Percentiles rank a stretch among this genome's conserved stretches.
Conservation (phyloP, 2,113 vertebrate genomes). For the Ellobius talpinus region DNA sequence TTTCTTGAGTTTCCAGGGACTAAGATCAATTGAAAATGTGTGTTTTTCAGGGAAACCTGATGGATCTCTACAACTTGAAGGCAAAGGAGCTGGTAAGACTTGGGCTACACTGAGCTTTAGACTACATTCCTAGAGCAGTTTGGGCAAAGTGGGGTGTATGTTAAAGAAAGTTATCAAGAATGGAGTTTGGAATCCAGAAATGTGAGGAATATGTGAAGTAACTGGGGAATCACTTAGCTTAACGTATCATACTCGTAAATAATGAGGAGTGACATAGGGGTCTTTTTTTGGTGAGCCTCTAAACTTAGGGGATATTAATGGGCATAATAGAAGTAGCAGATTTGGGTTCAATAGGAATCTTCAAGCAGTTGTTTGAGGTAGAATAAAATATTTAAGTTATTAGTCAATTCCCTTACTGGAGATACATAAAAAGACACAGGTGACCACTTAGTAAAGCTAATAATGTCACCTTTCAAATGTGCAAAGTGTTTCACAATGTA, state of each 20-base stretch:
- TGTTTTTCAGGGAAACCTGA: not conserved
- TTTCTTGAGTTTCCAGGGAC: not conserved
- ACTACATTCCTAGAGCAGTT: not conserved
- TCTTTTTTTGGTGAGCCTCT: slow-evolving; percentile 1
- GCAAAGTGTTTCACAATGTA: not conserved
- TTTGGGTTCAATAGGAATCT: not conserved
- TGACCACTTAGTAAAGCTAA: not conserved
- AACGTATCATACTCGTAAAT: not conserved
- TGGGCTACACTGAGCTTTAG: not conserved
- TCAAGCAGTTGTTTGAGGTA: not conserved
- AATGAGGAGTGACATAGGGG: not conserved
- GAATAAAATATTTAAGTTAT: slow-evolving; percentile 19
- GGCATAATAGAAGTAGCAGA: not conserved
- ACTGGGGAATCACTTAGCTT: not conserved
- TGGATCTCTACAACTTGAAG: not conserved
- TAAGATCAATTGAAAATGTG: not conserved
- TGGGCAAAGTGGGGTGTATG: not conserved
- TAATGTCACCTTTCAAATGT: not conserved
- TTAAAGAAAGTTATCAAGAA: slow-evolving; percentile 6
- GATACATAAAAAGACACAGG: slow-evolving; percentile 23
- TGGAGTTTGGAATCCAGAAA: slow-evolving; percentile 6
- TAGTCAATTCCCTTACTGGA: not conserved
- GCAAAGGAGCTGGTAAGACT: not conserved
- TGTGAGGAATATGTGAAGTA: not conserved
- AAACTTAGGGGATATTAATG: not conserved